A percentile compares a stretch with the other conserved stretches of the same genome.
phyloP scores from a whole-genome alignment of 2,113 vertebrate species.

The Epinephelus cyanopodus region DNA sequence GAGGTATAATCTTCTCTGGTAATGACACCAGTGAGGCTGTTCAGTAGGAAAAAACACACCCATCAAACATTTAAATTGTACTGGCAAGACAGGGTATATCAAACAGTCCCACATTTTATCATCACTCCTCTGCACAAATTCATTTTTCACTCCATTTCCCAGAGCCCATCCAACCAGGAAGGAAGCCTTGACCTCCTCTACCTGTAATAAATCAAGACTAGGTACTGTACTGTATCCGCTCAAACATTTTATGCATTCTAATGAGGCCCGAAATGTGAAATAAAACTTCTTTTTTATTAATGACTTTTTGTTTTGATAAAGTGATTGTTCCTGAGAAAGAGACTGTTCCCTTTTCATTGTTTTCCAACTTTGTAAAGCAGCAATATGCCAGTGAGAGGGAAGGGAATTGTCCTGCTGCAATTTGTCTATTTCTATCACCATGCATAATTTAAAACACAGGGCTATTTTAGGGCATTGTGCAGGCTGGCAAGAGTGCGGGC shows the following conservation, averaged over 20 bases:
- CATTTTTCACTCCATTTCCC: conserved; percentile 63
- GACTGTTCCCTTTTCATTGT: neutral
- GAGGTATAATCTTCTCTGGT: neutral
- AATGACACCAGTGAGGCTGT: neutral
- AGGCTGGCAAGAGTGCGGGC: conserved; percentile 64
- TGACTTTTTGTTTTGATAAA: conserved; percentile 12
- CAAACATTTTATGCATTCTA: conserved; percentile 7
- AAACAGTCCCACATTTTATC: conserved; percentile 13
- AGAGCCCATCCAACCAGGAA: conserved; percentile 33
- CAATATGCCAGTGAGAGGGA: conserved; percentile 28
- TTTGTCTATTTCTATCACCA: conserved; percentile 71
- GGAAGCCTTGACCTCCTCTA: conserved; percentile 37
- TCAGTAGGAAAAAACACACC: neutral
- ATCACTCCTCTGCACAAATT: conserved; percentile 27
- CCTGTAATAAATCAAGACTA: conserved; percentile 62
- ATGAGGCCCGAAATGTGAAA: neutral
- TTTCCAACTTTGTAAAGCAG: conserved; percentile 31
- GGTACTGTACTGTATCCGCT: neutral
- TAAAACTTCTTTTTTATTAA: neutral
- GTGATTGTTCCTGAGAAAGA: neutral
- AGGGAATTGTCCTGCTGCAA: conserved; percentile 60
- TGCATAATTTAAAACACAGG: conserved; percentile 78
- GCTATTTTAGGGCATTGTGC: conserved; percentile 75
- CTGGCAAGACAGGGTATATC: neutral
- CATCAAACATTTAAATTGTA: conserved; percentile 9